Evolutionary conservation across 2,888 invertebrate genomes (phyloP).

Genomic region (Trichopria drosophilae): DNA sequence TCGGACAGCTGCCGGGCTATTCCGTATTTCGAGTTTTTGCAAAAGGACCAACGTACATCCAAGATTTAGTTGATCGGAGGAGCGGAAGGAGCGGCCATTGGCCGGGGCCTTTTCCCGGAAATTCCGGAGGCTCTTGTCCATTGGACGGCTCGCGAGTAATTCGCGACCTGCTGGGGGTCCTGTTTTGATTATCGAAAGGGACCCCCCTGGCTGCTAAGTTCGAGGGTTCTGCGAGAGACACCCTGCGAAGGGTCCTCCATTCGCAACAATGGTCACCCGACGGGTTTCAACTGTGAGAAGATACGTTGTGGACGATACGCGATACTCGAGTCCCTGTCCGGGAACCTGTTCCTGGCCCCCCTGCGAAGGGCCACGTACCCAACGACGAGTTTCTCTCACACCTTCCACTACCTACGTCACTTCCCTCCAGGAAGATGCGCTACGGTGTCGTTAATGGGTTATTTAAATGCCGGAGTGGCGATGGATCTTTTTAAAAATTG

Average conservation of each 20-base stretch:
- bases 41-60: conserved; percentile 13
- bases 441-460: conserved; percentile 2
- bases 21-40: conserved; percentile 23
- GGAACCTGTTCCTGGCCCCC: conserved; percentile 38
- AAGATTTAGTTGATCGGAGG: no score
- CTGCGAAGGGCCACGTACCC: conserved; percentile 25
- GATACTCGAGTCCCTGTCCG: no score
- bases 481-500: background rate
- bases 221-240: conserved; percentile 25
- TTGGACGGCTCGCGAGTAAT: conserved; percentile 33
- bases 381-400: conserved; percentile 2
- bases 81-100: conserved; percentile 15
- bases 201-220: conserved; percentile 28
- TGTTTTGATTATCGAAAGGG: conserved; percentile 18
- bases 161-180: conserved; percentile 40
- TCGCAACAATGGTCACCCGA: conserved; percentile 27
- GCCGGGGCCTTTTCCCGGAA: conserved; percentile 40
- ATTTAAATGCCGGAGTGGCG: conserved; percentile 21
- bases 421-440: conserved; percentile 13
- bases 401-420: background rate
- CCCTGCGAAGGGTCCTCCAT: conserved; percentile 30
- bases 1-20: conserved; percentile 17
- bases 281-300: conserved; percentile 55
- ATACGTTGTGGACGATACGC: conserved; percentile 54
- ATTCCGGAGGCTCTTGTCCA: conserved; percentile 31